Evolutionary conservation across 2,797 vertebrate species (phyloP).

Genomic region (Decapterus maruadsi): DNA sequence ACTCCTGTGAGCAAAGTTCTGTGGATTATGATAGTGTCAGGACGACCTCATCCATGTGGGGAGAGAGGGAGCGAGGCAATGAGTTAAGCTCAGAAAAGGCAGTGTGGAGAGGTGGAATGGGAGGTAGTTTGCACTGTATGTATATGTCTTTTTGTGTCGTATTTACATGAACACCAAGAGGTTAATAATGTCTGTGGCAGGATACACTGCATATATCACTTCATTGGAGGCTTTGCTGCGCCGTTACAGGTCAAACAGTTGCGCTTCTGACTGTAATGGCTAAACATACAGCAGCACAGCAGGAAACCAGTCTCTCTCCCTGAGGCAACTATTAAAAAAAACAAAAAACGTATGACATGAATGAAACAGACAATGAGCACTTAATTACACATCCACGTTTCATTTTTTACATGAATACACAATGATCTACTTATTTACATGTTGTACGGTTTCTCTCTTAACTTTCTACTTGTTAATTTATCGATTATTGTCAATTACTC

Average conservation of each 20-base stretch:
- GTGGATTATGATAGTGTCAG: slow-evolving; percentile 62
- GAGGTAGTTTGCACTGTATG: neutral
- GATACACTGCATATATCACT: neutral
- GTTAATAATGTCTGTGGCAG: neutral
- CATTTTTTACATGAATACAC: too few species aligned
- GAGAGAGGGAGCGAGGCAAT: slow-evolving; percentile 18
- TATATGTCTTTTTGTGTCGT: neutral
- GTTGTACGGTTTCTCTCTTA: too few species aligned
- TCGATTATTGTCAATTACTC: too few species aligned
- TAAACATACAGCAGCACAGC: neutral
- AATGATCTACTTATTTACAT: too few species aligned
- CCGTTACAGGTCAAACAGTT: neutral
- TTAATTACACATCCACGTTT: too few species aligned
- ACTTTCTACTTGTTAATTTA: too few species aligned
- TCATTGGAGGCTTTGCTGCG: neutral
- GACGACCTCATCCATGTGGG: slow-evolving; percentile 43
- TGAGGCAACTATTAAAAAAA: neutral
- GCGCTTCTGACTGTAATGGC: neutral
- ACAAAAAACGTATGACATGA: too few species aligned
- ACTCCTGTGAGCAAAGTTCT: slow-evolving; percentile 51
- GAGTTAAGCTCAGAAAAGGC: slow-evolving; percentile 11
- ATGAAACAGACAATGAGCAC: too few species aligned
- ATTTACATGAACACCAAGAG: neutral
- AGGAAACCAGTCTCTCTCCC: neutral
- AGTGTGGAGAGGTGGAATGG: slow-evolving; percentile 8